A percentile compares a stretch with the other conserved stretches of the same genome.
Evolutionary conservation across 2,113 vertebrate species (phyloP).

Genomic region (Papio anubis): DNA sequence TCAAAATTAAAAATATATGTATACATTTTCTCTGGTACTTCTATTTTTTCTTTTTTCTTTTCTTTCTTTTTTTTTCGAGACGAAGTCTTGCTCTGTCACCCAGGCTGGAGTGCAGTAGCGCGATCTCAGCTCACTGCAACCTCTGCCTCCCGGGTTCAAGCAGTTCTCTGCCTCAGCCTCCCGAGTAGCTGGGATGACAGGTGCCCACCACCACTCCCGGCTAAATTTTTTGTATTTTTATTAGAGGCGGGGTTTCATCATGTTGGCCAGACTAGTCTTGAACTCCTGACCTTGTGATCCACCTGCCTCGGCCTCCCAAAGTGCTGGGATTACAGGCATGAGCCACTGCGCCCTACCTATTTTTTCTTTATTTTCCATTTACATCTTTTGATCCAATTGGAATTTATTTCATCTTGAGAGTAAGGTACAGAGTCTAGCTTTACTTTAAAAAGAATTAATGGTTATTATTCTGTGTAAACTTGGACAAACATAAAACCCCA

Average conservation of each 20-base stretch:
- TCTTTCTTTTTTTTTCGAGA: no score
- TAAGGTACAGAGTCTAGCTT: background rate
- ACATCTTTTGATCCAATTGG: background rate
- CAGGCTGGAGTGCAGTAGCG: no score
- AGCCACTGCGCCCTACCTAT: fast-evolving
- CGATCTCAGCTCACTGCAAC: no score
- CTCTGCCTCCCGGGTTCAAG: no score
- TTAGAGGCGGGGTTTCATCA: no score
- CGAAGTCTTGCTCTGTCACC: fast-evolving
- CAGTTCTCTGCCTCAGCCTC: no score
- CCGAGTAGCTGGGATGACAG: no score
- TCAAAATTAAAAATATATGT: background rate
- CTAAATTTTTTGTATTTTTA: no score
- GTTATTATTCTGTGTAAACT: background rate
- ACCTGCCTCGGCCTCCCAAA: fast-evolving
- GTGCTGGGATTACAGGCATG: no score
- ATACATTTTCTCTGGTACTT: background rate
- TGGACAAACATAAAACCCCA: background rate
- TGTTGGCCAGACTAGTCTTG: no score
- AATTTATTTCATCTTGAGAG: background rate
- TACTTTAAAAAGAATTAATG: background rate
- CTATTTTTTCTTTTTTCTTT: no score
- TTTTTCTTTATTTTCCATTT: background rate
- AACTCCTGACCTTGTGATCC: no score
- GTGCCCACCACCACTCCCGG: fast-evolving